Percentiles rank a stretch among this genome's conserved stretches.
These are phyloP conservation scores for Trichosurus vulpecula DNA, from an alignment of 2,797 vertebrate genomes.

Conservation along the genomic window DNA sequence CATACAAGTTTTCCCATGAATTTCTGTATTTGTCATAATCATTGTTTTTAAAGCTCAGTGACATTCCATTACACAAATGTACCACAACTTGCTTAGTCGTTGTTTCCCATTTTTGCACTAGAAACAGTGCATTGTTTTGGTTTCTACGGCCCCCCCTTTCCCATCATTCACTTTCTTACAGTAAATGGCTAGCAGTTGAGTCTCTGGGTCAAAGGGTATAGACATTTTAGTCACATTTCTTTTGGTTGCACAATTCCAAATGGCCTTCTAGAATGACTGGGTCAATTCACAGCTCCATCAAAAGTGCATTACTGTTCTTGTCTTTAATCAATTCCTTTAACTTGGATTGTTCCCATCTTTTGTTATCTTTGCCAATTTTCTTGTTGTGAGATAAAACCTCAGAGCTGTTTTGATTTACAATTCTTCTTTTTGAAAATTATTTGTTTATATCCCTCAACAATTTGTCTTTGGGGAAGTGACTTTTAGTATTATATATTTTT, in stretches of 20 bases:
- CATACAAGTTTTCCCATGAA: not conserved
- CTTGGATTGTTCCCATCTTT: not conserved
- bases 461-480: not conserved
- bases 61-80: not conserved
- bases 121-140: not conserved
- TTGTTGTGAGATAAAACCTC: not conserved
- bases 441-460: not conserved
- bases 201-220: not conserved
- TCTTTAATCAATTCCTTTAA: not conserved
- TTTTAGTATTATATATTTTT: not conserved
- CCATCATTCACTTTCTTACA: not conserved
- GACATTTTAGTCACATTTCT: not conserved
- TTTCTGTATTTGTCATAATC: not conserved
- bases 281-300: not conserved
- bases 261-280: not conserved
- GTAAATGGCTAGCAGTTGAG: not conserved
- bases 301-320: not conserved
- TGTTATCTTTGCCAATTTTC: not conserved
- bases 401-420: not conserved
- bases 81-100: not conserved
- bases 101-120: not conserved
- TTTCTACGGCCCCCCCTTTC: not conserved
- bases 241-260: not conserved
- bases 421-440: not conserved
- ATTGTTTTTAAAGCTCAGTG: not conserved